Evolutionary conservation across 2,113 vertebrate genomes (phyloP).

Genomic region (Corydoras maculifer): DNA sequence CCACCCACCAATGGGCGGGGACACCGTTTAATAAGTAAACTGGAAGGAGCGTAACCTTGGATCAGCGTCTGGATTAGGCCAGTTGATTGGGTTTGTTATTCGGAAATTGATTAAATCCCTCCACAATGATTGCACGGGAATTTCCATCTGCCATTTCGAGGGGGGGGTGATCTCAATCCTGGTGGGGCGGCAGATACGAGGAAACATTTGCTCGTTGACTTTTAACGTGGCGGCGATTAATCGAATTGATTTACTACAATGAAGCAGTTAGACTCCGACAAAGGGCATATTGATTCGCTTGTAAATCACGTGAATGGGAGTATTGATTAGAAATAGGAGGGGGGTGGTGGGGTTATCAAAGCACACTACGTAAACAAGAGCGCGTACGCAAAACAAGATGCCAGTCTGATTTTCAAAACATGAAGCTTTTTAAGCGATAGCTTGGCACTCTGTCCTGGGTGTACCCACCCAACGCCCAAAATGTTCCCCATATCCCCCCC

Average conservation of each 20-base stretch:
- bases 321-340: neutral
- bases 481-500: too few relatives aligned
- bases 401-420: too few relatives aligned
- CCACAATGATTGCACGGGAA: constrained; percentile 23
- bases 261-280: neutral
- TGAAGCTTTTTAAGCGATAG: too few relatives aligned
- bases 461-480: too few relatives aligned
- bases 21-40: too few relatives aligned
- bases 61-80: constrained; percentile 24
- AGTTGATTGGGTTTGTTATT: constrained; percentile 31
- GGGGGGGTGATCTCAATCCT: neutral
- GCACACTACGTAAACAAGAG: too few relatives aligned
- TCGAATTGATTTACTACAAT: neutral
- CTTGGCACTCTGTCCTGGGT: too few relatives aligned
- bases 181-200: neutral
- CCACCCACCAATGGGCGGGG: too few relatives aligned
- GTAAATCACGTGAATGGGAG: neutral
- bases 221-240: neutral
- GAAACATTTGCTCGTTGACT: neutral
- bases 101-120: constrained; percentile 18
- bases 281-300: neutral
- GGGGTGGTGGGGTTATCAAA: neutral
- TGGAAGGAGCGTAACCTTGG: neutral
- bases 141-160: constrained; percentile 10
- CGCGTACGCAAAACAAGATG: too few relatives aligned